Base-by-base conservation (phyloP, 2,888 invertebrate species). In the Cylloceria caligata region DNA sequence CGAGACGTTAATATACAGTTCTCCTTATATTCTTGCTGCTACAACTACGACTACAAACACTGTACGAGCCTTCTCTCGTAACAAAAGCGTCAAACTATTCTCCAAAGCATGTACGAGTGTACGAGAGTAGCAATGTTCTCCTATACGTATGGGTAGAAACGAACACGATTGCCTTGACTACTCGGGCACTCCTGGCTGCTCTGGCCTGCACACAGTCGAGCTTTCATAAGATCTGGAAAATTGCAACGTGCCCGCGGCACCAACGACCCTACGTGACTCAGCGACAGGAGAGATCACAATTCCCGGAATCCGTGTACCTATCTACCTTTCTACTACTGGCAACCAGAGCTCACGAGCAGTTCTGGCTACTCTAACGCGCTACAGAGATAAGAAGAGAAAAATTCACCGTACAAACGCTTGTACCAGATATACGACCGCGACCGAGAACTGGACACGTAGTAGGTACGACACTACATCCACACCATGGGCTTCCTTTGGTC, bases 261-360 rank as follows among this genome's bases (percentile, higher is more conserved):
- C 82, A 83, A 83, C 82, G 75, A 80, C 72, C 47, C 80, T 83
- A 83, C 82, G 82, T 83, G 82, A 83, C 82, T 83, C 80, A 75
- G 60, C 76, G 82, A 79, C 72, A 75, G 76, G 55, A 62, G 76
- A 83, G 80, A 83, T 83, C 82, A 83, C 79, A 83, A 83, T 83
- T 80, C 71, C 80, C 64, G 71, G 82, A 80, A 83, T 83, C 76
- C 72, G 76, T 80, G 82, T 76, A 72, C 52, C 76, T 67, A 55
- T 52, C 45, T 19, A 62, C 52, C 27, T 64, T 62, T 39, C 47
- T 52, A 36, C 49, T 24, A 65, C 69, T 60, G 67, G 60, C 60
- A 60, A 60, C 27, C 64, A 55, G 74, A 65, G 49, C 39, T 79
- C 71, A 72, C 65, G 60, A 76, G 72, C 75, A 21, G 55, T 75